Evolutionary conservation across 1,140 invertebrate species (phyloP).

Genomic region (Caenorhabditis remanei): DNA sequence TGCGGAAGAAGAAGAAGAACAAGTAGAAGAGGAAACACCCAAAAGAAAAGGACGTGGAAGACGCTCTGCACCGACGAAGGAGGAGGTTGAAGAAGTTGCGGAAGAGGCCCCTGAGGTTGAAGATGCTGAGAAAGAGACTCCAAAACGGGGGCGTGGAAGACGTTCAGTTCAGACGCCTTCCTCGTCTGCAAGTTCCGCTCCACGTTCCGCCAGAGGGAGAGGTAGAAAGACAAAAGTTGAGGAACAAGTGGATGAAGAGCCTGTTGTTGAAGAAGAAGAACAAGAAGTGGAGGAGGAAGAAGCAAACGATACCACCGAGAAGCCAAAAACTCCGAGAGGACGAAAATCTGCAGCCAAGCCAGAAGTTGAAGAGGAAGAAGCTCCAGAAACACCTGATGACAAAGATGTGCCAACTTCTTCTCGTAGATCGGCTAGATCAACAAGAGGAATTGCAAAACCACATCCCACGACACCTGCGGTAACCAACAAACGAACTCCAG

Average conservation of each 20-base stretch:
- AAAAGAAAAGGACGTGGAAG: background rate
- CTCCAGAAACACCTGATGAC: constrained; percentile 32
- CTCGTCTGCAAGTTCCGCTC: background rate
- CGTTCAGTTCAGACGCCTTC: background rate
- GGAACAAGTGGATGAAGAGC: background rate
- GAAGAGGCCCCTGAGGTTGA: background rate
- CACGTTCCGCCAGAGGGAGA: constrained; percentile 13
- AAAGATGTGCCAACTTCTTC: constrained; percentile 53
- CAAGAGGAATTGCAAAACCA: background rate
- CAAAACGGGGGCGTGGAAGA: background rate
- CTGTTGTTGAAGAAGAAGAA: background rate
- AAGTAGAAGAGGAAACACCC: background rate
- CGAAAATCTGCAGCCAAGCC: background rate
- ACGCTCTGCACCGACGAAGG: background rate
- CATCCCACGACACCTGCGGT: background rate
- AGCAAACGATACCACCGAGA: background rate
- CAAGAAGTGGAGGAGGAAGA: background rate
- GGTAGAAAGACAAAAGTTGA: background rate
- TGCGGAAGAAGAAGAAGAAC: background rate
- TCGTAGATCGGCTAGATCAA: constrained; percentile 42
- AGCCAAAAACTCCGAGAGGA: background rate
- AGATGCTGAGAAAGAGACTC: too few species aligned
- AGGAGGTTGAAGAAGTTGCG: background rate
- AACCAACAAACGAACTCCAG: background rate
- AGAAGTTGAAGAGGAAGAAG: constrained; percentile 46